A percentile compares a stretch with the other conserved stretches of the same genome.
These are phyloP conservation scores for Pseudochirops corinnae DNA, from an alignment of 2,797 vertebrate genomes.

Conservation along the genomic window DNA sequence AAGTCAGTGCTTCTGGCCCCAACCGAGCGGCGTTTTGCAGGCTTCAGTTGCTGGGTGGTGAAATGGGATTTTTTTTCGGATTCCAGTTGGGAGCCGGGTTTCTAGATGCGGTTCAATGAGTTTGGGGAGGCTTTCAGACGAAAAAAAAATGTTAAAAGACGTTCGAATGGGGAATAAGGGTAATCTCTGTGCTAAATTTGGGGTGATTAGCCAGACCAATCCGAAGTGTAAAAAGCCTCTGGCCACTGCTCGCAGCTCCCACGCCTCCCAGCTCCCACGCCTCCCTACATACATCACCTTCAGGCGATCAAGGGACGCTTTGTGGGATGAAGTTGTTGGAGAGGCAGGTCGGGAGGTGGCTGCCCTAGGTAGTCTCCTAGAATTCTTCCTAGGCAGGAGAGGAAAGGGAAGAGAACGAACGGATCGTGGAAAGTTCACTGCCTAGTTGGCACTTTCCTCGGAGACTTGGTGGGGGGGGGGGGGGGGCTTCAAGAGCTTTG, in stretches of 20 bases:
- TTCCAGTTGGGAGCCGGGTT: not conserved
- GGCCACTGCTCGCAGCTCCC: not conserved
- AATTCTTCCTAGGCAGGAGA: not conserved
- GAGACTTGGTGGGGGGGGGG: not conserved
- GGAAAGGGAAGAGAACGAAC: not conserved
- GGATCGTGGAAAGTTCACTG: not conserved
- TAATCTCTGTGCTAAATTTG: conserved; percentile 1
- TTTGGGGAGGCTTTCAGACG: not conserved
- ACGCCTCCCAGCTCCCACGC: not conserved
- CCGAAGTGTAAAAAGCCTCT: not conserved
- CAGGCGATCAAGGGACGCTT: not conserved
- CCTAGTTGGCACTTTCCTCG: not conserved
- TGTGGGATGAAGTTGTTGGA: not conserved
- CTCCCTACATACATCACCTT: not conserved
- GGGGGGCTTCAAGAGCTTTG: not conserved
- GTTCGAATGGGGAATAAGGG: no score
- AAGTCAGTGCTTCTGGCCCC: not conserved
- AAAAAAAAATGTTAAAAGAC: not conserved
- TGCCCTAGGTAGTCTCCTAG: not conserved
- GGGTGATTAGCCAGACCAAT: not conserved
- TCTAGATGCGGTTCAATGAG: not conserved
- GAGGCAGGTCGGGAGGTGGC: no score
- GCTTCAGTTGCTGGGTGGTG: not conserved
- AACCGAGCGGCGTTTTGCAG: not conserved
- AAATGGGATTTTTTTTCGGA: not conserved